Conservation (phyloP, 2,797 vertebrate genomes). For the Sebastes taczanowskii region DNA sequence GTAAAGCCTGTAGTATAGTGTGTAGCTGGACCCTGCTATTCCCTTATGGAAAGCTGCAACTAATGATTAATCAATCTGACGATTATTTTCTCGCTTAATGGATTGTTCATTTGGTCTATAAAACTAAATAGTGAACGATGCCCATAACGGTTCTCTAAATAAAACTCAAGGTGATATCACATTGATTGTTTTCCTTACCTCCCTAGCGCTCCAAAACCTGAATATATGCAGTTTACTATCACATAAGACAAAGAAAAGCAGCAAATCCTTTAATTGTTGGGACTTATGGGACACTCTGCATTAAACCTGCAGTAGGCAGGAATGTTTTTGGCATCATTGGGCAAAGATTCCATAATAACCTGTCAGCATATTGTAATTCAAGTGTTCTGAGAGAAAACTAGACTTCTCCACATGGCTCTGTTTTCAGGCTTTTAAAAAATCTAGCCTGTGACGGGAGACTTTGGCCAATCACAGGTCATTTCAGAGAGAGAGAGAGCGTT, state of each 20-base stretch:
- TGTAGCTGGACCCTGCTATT: background rate
- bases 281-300: background rate
- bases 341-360: too few relatives aligned
- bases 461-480: too few relatives aligned
- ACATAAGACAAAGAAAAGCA: background rate
- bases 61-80: background rate
- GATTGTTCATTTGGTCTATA: background rate
- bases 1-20: background rate
- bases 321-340: too few relatives aligned
- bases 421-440: too few relatives aligned
- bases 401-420: too few relatives aligned
- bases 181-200: accelerated
- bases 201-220: background rate
- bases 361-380: too few relatives aligned
- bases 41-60: background rate
- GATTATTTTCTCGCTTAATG: background rate
- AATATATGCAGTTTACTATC: background rate
- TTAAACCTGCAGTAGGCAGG: too few relatives aligned
- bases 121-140: background rate
- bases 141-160: background rate
- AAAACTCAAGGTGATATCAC: background rate
- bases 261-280: background rate
- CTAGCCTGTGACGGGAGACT: too few relatives aligned
- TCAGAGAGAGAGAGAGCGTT: too few relatives aligned
- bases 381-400: too few relatives aligned